A percentile compares a stretch with the other conserved stretches of the same genome.
Conservation (phyloP, 2,797 vertebrate genomes). For the Enoplosus armatus region DNA sequence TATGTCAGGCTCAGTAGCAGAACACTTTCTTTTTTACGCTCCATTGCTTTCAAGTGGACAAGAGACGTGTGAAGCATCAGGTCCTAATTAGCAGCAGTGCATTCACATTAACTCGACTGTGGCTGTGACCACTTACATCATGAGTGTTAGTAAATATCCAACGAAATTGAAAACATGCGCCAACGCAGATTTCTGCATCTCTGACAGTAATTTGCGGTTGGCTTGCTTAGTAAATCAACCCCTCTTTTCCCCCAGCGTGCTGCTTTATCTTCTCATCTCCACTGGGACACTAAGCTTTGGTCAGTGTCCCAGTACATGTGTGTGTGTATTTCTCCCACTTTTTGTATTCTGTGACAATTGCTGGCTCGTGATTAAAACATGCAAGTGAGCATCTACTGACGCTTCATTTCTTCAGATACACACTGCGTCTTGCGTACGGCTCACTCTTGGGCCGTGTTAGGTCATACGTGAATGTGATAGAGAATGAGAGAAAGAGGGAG, state of each 20-base stretch:
- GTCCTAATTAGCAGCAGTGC: conserved; percentile 32
- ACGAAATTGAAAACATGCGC: conserved; percentile 33
- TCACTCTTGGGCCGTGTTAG: conserved; percentile 35
- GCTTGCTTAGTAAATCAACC: conserved; percentile 37
- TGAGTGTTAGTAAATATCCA: conserved; percentile 28
- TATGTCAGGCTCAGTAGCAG: conserved; percentile 29
- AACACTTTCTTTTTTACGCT: conserved; percentile 9
- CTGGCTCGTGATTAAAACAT: conserved; percentile 46
- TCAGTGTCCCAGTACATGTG: conserved; percentile 19
- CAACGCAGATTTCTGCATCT: conserved; percentile 13
- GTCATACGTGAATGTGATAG: conserved; percentile 33
- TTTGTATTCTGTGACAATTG: conserved; percentile 24
- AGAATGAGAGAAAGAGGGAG: conserved; percentile 19
- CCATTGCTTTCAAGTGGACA: conserved; percentile 14
- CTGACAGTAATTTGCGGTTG: conserved; percentile 31
- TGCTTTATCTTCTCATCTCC: conserved; percentile 45
- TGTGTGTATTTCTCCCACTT: conserved; percentile 24
- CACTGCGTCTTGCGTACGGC: conserved; percentile 19
- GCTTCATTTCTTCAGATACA: conserved; percentile 51
- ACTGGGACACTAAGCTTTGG: conserved; percentile 30
- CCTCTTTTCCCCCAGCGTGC: conserved; percentile 5
- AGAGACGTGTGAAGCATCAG: conserved; percentile 6
- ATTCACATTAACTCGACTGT: conserved; percentile 22
- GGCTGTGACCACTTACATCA: conserved; percentile 24
- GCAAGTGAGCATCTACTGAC: conserved; percentile 28